Base-by-base conservation (phyloP, 1,140 invertebrate genomes). In the Bombus terrestris region DNA sequence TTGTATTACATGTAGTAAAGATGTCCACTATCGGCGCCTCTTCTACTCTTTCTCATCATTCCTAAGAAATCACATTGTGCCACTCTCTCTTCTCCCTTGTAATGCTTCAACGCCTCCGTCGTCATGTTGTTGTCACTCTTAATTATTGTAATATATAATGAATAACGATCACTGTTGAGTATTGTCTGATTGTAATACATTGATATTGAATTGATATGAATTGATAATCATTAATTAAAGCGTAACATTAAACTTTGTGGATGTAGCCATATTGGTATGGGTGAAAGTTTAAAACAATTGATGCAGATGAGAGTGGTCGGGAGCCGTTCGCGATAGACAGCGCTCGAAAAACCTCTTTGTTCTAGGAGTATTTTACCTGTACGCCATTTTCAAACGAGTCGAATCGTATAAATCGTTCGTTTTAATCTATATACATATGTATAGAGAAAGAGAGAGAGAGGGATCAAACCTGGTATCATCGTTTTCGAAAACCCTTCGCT, bases 161-260 rank as follows among this genome's bases (percentile, higher is more conserved):
- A 94, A 95, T 94, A 95, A 95, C 93, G 94, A 95, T 95, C 94
- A 95, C 92, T 95, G 94, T 95, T 95, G 93, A 95, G 95, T 95
- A 95, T 95, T 95, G 94, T 95, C 94, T 95, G 94, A 95, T 95
- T 95, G 94, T 95, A 95, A 95, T 95, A 95, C 95, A 95, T 95
- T 95, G 93, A 95, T 95, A 95, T 95, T 94, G 93, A 95, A 95
- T 95, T 94, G 93, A 95, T 95, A 95, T 94, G 93, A 95, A 95
- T 95, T 94, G 94, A 95, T 95, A 95, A 95, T 95, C 95, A 95
- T 95, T 95, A 95, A 95, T 94, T 95, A 94, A 93, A 94, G 89
- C 92, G 93, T 94, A 94, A 94, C 90, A 94, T 94, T 93, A 90
- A 87, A 94, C 92, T 95, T 90, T 92, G 92, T 95, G 94, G 92